Conservation (phyloP, 2,797 vertebrate species). For the Danio albolineatus region DNA sequence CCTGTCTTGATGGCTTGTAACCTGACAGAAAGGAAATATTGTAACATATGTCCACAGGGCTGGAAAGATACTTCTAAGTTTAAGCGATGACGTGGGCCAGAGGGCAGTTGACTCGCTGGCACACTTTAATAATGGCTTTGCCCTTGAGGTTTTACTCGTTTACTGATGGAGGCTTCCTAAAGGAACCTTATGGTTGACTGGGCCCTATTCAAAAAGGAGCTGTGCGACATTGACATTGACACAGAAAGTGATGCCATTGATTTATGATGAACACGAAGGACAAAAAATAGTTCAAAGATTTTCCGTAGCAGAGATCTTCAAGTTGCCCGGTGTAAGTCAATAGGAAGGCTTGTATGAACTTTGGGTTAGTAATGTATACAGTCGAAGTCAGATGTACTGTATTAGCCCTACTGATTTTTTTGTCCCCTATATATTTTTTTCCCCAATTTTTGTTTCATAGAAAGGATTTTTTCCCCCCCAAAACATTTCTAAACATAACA, state of each 20-base stretch:
- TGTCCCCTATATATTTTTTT: too few species aligned
- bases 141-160: slow-evolving; percentile 53
- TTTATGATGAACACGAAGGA: slow-evolving; percentile 35
- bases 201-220: slow-evolving; percentile 43
- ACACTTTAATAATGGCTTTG: slow-evolving; percentile 33
- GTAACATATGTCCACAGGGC: slow-evolving; percentile 21
- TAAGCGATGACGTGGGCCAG: slow-evolving; percentile 23
- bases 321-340: slow-evolving; percentile 2
- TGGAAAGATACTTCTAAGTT: slow-evolving; percentile 23
- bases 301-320: background rate
- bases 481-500: too few species aligned
- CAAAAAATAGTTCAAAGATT: slow-evolving; percentile 8
- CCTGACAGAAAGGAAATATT: slow-evolving; percentile 37
- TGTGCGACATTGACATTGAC: slow-evolving; percentile 40
- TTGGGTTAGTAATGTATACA: background rate
- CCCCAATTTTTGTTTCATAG: too few species aligned
- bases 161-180: slow-evolving; percentile 51
- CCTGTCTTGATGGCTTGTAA: slow-evolving; percentile 40
- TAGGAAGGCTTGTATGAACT: background rate
- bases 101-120: slow-evolving; percentile 18
- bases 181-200: slow-evolving; percentile 47
- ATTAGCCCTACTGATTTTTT: too few species aligned
- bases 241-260: slow-evolving; percentile 43
- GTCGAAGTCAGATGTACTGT: too few species aligned
- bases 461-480: too few species aligned